These are phyloP conservation scores for Syngnathoides biaculeatus DNA, from an alignment of 2,113 vertebrate genomes.

Conservation along the genomic window DNA sequence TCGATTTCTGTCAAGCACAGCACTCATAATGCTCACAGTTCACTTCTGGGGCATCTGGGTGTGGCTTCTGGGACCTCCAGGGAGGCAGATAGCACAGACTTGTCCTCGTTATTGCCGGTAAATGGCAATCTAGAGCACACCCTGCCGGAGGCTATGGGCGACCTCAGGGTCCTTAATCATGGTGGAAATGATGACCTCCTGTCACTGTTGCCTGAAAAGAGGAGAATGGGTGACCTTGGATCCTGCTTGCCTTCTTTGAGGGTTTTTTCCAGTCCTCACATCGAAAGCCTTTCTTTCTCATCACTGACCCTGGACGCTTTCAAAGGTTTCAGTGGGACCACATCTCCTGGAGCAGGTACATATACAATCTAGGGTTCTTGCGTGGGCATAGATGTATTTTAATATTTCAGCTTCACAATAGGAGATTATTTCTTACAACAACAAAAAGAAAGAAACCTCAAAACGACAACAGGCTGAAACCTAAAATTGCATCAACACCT, in stretches of 20 bases:
- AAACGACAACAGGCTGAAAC: too few relatives aligned
- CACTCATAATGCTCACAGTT: constrained; percentile 68
- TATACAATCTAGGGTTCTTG: not conserved
- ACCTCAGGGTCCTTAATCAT: constrained; percentile 67
- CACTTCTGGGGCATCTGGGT: constrained; percentile 49
- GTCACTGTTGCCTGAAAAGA: constrained; percentile 86
- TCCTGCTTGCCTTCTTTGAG: constrained; percentile 80
- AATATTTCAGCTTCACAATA: too few relatives aligned
- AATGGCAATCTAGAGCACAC: constrained; percentile 71
- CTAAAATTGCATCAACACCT: too few relatives aligned
- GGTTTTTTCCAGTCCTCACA: constrained; percentile 84
- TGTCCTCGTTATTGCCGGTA: constrained; percentile 59
- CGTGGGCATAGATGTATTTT: too few relatives aligned
- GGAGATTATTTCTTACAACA: too few relatives aligned
- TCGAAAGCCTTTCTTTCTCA: constrained; percentile 83
- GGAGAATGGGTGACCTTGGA: constrained; percentile 71
- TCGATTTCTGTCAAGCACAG: constrained; percentile 65
- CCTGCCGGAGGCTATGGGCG: constrained; percentile 71
- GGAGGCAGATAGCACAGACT: constrained; percentile 40
- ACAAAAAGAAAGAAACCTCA: too few relatives aligned
- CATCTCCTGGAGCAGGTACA: constrained; percentile 74
- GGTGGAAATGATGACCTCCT: constrained; percentile 67
- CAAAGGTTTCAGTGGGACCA: constrained; percentile 59
- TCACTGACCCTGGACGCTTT: constrained; percentile 78
- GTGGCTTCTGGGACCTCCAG: constrained; percentile 33